A percentile compares a stretch with the other conserved stretches of the same genome.
Conservation (phyloP, 2,113 vertebrate species). For the Seriola dumerili region DNA sequence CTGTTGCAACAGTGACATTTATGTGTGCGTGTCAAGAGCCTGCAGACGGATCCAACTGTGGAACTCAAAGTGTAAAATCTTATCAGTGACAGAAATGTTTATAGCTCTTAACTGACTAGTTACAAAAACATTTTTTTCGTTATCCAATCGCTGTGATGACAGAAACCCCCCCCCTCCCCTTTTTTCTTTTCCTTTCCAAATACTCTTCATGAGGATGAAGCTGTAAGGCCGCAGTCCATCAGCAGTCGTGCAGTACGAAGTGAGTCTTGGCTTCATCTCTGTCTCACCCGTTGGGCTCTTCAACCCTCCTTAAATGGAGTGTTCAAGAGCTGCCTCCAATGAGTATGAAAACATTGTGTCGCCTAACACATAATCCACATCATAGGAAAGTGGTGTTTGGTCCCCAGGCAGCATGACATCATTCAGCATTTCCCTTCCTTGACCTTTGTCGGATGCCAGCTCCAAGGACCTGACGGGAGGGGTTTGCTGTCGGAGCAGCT, state of each 20-base stretch:
- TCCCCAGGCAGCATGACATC: constrained; percentile 61
- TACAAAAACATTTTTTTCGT: background rate
- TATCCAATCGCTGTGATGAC: constrained; percentile 6
- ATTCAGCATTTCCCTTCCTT: constrained; percentile 65
- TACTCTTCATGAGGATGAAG: constrained; percentile 13
- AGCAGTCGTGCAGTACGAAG: constrained; percentile 38
- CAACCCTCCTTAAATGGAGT: constrained; percentile 44
- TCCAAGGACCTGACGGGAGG: constrained; percentile 22
- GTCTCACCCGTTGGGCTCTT: constrained; percentile 31
- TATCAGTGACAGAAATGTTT: background rate
- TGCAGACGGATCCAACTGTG: background rate
- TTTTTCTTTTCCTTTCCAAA: background rate
- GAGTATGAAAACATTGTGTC: constrained; percentile 55
- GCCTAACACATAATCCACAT: constrained; percentile 70
- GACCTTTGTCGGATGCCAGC: constrained; percentile 71
- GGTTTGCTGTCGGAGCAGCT: background rate
- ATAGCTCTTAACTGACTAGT: background rate
- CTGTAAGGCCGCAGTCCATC: constrained; percentile 43
- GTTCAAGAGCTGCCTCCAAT: constrained; percentile 55
- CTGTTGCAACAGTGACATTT: background rate
- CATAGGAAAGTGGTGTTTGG: constrained; percentile 63
- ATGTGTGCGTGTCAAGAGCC: background rate
- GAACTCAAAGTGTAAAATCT: background rate
- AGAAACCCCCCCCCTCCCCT: background rate
- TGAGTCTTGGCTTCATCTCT: constrained; percentile 54